These are phyloP conservation scores for Agrilus planipennis DNA, from an alignment of 1,140 invertebrate species.

Conservation along the genomic window DNA sequence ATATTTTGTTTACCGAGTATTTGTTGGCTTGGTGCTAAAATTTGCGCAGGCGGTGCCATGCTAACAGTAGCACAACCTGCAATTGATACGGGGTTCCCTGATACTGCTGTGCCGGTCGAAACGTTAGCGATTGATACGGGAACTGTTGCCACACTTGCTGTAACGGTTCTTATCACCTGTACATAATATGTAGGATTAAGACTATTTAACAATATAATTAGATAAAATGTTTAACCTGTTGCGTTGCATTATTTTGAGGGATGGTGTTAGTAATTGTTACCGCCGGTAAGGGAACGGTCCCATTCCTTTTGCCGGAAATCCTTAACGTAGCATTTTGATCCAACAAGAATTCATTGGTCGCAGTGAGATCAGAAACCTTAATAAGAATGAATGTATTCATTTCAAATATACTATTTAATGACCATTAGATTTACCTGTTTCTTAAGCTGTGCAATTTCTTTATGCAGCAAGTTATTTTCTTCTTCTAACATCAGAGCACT, in stretches of 20 bases:
- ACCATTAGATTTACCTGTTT: slow-evolving; percentile 40
- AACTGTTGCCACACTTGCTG: slow-evolving; percentile 50
- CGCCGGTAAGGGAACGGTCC: slow-evolving; percentile 43
- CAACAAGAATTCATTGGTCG: slow-evolving; percentile 68
- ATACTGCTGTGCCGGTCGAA: slow-evolving; percentile 28
- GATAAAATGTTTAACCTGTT: slow-evolving; percentile 36
- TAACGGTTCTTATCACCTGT: slow-evolving; percentile 44
- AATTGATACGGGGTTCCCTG: slow-evolving; percentile 39
- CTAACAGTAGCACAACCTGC: slow-evolving; percentile 47
- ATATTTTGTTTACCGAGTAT: slow-evolving; percentile 23
- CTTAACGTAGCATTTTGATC: slow-evolving; percentile 70
- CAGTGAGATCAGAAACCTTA: slow-evolving; percentile 48
- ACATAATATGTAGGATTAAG: slow-evolving; percentile 9
- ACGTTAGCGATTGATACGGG: slow-evolving; percentile 49
- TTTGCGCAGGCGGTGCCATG: slow-evolving; percentile 41
- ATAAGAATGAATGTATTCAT: not conserved
- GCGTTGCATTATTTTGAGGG: slow-evolving; percentile 31
- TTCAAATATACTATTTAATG: not conserved
- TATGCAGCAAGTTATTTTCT: slow-evolving; percentile 57
- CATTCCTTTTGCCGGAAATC: slow-evolving; percentile 46
- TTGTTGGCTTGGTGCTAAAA: slow-evolving; percentile 34
- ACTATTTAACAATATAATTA: not conserved
- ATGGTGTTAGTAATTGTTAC: slow-evolving; percentile 45
- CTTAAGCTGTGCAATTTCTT: slow-evolving; percentile 62
- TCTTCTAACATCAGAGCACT: slow-evolving; percentile 53